Percentiles rank a stretch among this genome's conserved stretches.
Conservation (phyloP, 2,113 vertebrate genomes). For the Potamarius usumacintae region DNA sequence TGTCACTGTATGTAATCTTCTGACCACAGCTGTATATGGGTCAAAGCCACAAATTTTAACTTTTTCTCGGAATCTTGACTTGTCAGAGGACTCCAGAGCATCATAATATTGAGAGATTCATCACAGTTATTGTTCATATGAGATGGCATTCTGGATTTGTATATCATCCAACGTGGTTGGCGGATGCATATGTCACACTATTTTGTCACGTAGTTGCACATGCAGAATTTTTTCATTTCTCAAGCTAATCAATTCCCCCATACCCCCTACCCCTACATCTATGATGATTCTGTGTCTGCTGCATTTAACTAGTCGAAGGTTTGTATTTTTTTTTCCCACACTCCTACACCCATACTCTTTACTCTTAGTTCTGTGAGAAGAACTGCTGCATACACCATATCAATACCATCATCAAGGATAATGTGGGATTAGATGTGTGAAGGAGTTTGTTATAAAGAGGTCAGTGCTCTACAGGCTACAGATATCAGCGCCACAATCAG, state of each 20-base stretch:
- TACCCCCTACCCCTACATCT: neutral
- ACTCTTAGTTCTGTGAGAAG: neutral
- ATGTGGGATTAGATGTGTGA: slow-evolving; percentile 1
- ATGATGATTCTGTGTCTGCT: neutral
- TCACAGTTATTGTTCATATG: no score
- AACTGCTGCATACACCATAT: neutral
- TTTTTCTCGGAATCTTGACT: no score
- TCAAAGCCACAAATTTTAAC: no score
- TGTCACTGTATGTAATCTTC: no score
- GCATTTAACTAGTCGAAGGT: neutral
- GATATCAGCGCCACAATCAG: slow-evolving; percentile 41
- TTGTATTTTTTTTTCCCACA: neutral
- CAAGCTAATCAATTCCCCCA: neutral
- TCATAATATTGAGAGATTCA: no score
- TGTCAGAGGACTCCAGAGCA: no score
- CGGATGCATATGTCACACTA: no score
- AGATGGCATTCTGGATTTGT: no score
- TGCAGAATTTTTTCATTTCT: neutral
- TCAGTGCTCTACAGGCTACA: slow-evolving; percentile 6
- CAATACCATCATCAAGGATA: slow-evolving; percentile 7
- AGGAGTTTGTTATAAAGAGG: slow-evolving; percentile 49
- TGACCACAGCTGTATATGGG: no score
- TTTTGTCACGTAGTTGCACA: no score
- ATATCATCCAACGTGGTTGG: no score
- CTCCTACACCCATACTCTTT: no score